A percentile compares a stretch with the other conserved stretches of the same genome.
Conservation (phyloP, 2,888 invertebrate species). For the Flexamia atlantica region DNA sequence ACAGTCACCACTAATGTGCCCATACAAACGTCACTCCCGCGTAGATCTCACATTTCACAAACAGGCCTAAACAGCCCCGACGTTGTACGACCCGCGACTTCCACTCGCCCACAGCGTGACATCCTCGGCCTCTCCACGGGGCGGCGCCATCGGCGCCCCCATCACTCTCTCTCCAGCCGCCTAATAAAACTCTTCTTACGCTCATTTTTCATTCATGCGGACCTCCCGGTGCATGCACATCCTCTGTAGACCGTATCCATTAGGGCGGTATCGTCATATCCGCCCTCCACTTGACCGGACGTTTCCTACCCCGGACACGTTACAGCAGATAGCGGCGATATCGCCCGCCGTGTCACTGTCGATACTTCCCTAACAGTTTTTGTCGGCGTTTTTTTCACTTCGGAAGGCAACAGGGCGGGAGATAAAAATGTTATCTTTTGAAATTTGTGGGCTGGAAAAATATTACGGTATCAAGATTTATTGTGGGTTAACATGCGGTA, state of each 20-base stretch:
- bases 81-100: not conserved
- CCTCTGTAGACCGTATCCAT: slow-evolving; percentile 42
- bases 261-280: slow-evolving; percentile 53
- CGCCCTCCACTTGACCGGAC: slow-evolving; percentile 32
- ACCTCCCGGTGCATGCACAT: slow-evolving; percentile 57
- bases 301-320: slow-evolving; percentile 5
- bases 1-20: too few species aligned
- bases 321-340: slow-evolving; percentile 26
- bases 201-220: slow-evolving; percentile 64
- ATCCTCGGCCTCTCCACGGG: not conserved
- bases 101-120: not conserved
- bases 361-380: slow-evolving; percentile 8
- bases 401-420: slow-evolving; percentile 15
- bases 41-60: too few species aligned
- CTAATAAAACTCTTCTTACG: slow-evolving; percentile 53
- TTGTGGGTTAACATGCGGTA: not conserved
- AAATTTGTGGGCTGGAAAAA: not conserved
- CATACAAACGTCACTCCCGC: too few species aligned
- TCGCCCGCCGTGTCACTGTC: slow-evolving; percentile 27
- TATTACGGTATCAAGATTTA: slow-evolving; percentile 1
- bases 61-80: too few species aligned
- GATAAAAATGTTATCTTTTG: not conserved
- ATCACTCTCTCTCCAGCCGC: slow-evolving; percentile 22
- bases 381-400: slow-evolving; percentile 8
- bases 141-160: not conserved